Base-by-base conservation (phyloP, 2,113 vertebrate genomes). In the Nothobranchius kuhntae region DNA sequence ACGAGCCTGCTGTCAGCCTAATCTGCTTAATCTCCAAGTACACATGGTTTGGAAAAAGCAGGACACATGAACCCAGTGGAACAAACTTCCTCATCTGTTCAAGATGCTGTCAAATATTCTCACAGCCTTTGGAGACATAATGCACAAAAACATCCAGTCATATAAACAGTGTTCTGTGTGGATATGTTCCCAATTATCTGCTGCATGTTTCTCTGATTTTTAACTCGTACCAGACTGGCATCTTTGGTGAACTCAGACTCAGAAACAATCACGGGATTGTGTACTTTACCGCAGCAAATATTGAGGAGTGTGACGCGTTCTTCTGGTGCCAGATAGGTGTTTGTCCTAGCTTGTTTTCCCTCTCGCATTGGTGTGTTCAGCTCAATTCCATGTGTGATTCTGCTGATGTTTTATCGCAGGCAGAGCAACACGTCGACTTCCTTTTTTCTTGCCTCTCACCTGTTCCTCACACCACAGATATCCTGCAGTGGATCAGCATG, bases 141-240 rank as follows among this genome's bases (percentile, higher is more conserved):
- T 73, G 82, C 83, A 83, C 70, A 51, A 82, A 88, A 81, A 77
- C 83, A 84, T 63, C 59, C 73, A 71, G 64, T 88, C 81, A 78
- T 71, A 66, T 87, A 89, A 87, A 89, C 86, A 86, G 53, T 67
- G 68, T 42, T 67, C 71, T 61, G 42, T 62, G 77, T 10, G 67
- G 71, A 82, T 73, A 84, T 90, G 88, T 76, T 90, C 79, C 79
- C 79, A 89, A 89, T 91, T 87, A 91, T 84, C 81, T 78, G 60
- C 77, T 64, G 81, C 81, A 81, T 81, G 83, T 78, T 85, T 85
- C 71, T 78, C 81, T 82, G 83, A 89, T 89, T 91, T 81, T 69
- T 77, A 87, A 87, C 75, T 83, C 60, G 47, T 72, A 68, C 71
- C 85, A 86, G 82, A 85, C 80, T 73, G 83, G 68, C 78, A 81